phyloP scores from a whole-genome alignment of 2,797 vertebrate species.

The Nasua narica region DNA sequence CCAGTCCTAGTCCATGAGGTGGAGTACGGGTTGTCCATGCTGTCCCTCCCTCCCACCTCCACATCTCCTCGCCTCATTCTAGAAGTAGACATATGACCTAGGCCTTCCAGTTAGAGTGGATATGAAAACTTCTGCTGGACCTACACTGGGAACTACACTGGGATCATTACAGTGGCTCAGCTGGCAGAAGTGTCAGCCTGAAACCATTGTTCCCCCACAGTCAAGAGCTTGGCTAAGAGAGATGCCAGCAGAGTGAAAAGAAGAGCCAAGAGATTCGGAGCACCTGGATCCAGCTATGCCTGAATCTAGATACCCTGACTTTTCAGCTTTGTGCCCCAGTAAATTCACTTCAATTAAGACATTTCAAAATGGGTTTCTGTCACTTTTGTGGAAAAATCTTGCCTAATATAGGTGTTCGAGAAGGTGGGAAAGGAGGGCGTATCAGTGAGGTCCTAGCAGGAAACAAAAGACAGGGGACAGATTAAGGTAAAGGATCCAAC shows the following conservation, averaged over 20 bases:
- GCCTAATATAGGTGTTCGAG: not conserved
- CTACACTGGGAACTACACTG: too few species aligned
- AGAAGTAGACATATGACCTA: not conserved
- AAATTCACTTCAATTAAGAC: not conserved
- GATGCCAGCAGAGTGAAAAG: not conserved
- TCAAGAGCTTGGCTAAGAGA: not conserved
- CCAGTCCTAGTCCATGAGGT: not conserved
- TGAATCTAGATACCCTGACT: not conserved
- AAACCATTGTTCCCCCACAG: not conserved
- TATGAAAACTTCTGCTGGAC: not conserved
- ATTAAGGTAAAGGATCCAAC: not conserved
- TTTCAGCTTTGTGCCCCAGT: not conserved
- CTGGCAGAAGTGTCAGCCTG: too few species aligned
- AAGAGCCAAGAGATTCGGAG: not conserved
- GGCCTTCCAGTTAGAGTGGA: not conserved
- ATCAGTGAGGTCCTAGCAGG: not conserved
- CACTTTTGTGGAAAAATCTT: not conserved
- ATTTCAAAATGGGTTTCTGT: not conserved
- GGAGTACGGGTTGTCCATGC: not conserved
- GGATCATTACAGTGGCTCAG: not conserved
- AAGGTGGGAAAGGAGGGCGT: not conserved
- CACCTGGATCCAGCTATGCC: not conserved
- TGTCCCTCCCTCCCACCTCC: not conserved
- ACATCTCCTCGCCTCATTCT: fast-evolving
- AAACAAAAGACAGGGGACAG: not conserved